phyloP scores from a whole-genome alignment of 2,888 invertebrate genomes.

The Rhimphoctona megacephalus region DNA sequence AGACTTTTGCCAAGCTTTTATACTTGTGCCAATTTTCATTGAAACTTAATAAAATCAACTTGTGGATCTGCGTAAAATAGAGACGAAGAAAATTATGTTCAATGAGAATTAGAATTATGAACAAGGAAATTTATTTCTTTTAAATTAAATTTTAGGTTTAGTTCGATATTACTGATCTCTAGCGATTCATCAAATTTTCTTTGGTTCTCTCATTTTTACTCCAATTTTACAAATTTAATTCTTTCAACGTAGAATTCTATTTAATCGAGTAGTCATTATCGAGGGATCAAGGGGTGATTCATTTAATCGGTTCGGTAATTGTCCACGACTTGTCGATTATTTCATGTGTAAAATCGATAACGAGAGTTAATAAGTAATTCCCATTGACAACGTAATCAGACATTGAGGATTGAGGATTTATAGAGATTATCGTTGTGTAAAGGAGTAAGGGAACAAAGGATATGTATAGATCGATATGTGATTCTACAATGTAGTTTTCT shows the following conservation, averaged over 20 bases:
- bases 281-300: constrained; percentile 34
- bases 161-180: too few species aligned
- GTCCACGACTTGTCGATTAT: constrained; percentile 32
- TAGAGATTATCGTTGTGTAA: constrained; percentile 40
- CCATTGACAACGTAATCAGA: constrained; percentile 51
- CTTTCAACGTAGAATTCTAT: neutral
- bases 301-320: constrained; percentile 43
- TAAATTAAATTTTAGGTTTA: neutral
- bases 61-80: too few species aligned
- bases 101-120: neutral
- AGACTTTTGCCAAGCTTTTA: constrained; percentile 1
- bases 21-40: constrained; percentile 11
- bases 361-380: constrained; percentile 58
- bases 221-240: neutral
- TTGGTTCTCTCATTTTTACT: neutral
- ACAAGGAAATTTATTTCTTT: neutral
- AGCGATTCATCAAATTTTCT: neutral
- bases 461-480: constrained; percentile 48
- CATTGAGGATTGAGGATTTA: constrained; percentile 44
- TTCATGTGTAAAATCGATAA: constrained; percentile 45
- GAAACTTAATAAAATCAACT: too few species aligned
- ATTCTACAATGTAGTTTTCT: constrained; percentile 36
- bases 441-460: constrained; percentile 23
- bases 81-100: neutral
- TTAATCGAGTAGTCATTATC: constrained; percentile 24